Evolutionary conservation across 2,888 invertebrate genomes (phyloP), one percentile per base, ranked within the genome.

Genomic region (Archips xylosteana): DNA sequence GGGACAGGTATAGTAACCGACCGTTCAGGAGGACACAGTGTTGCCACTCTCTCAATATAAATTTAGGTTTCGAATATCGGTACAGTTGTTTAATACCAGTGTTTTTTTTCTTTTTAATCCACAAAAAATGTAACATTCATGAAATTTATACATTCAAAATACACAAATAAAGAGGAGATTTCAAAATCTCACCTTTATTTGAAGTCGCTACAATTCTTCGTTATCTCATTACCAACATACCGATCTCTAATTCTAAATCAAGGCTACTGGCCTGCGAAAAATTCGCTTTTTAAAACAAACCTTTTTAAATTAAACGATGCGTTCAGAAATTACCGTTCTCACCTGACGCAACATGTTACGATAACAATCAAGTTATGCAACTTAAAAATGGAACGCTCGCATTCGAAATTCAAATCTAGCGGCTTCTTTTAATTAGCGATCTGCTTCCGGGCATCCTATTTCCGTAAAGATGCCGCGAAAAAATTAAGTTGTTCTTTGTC

Each of bases 331-430:
- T 49, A 64, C 60, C 47, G 62, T 61, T 66, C 76, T 71, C 74
- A 64, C 66, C 59, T 75, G 76, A 76, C 71, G 75, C 67, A 76
- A 76, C 67, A 36, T 59, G 72, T 71, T 64, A 61, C 63, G 75
- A 75, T 75, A 75, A 75, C 75, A 74, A 76, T 75, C 74, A 63
- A 47, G 32, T 74, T 74, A 75, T 49, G 74, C 62, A 76, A 76
- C 64, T 66, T 47, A 63, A 69, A 45, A 76, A 76, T 74, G 73
- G 76, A 75, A 75, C 75, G 74, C 72, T 70, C 64, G 54, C 76
- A 71, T 76, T 75, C 68, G 57, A 68, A 76, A 76, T 71, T 75
- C 64, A 70, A 70, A 72, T 74, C 63, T 68, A 15, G 72, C 65
- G 65, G 51, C 64, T 67, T 67, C 71, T 61, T 59, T 69, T 76